Evolutionary conservation across 2,888 invertebrate species (phyloP).

Genomic region (Acleris cristana): DNA sequence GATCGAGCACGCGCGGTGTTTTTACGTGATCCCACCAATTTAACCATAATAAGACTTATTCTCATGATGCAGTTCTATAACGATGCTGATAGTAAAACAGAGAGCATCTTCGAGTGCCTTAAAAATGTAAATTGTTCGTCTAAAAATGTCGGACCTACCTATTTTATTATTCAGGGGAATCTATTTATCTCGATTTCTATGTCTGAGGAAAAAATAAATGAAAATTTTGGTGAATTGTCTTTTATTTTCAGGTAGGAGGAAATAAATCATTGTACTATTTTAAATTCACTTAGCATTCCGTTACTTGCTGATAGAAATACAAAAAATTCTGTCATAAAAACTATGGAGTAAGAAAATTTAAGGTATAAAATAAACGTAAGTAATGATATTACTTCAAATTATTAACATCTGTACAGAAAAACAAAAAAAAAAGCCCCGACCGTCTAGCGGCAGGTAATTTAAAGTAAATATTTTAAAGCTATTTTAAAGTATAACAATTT

Average conservation of each 20-base stretch:
- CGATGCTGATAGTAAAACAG: conserved; percentile 27
- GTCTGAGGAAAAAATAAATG: too few species aligned
- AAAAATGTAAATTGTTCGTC: conserved; percentile 10
- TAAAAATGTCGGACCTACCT: not conserved
- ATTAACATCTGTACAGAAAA: not conserved
- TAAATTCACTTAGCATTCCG: too few species aligned
- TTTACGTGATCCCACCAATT: conserved; percentile 73
- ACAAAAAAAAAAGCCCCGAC: not conserved
- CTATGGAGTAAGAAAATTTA: too few species aligned
- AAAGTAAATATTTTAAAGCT: not conserved
- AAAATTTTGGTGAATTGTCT: too few species aligned
- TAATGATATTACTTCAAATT: too few species aligned
- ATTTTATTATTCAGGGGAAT: too few species aligned
- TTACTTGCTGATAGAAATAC: too few species aligned
- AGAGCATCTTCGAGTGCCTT: conserved; percentile 23
- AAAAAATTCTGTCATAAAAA: too few species aligned
- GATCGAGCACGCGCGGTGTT: conserved; percentile 62
- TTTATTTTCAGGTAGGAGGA: too few species aligned
- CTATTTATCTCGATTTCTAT: too few species aligned
- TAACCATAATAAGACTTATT: conserved; percentile 76
- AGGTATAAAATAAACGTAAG: too few species aligned
- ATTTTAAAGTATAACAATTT: not conserved
- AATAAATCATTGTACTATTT: too few species aligned
- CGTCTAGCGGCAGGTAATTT: conserved; percentile 6
- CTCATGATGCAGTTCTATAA: conserved; percentile 59